A percentile compares a stretch with the other conserved stretches of the same genome.
These are phyloP conservation scores for Tachypleus tridentatus DNA, from an alignment of 1,140 invertebrate species.

Conservation along the genomic window DNA sequence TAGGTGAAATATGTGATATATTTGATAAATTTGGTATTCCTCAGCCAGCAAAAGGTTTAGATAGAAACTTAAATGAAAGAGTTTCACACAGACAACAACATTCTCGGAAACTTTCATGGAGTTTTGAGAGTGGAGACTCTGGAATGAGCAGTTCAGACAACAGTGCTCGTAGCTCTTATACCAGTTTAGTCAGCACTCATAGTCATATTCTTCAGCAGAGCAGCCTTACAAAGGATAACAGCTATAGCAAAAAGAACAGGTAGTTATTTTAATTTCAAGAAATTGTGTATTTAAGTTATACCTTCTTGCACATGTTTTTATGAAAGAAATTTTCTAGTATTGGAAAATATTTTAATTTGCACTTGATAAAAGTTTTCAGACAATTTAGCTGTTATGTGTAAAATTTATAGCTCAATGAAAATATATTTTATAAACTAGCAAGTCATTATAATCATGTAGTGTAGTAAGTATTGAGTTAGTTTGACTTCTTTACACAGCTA, in stretches of 20 bases:
- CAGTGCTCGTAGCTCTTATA: conserved; percentile 20
- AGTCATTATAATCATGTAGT: too few relatives aligned
- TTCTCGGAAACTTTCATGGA: conserved; percentile 18
- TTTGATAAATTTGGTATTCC: conserved; percentile 43
- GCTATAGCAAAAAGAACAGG: conserved; percentile 55
- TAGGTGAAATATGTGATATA: conserved; percentile 66
- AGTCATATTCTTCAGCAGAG: conserved; percentile 39
- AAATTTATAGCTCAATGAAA: too few relatives aligned
- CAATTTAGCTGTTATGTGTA: too few relatives aligned
- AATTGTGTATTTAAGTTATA: too few relatives aligned
- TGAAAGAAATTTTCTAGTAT: too few relatives aligned
- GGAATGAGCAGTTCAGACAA: conserved; percentile 18
- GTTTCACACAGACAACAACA: conserved; percentile 27
- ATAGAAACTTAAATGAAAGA: conserved; percentile 19
- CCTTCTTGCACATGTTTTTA: too few relatives aligned
- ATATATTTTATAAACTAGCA: too few relatives aligned
- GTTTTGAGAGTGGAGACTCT: conserved; percentile 17
- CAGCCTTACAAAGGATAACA: conserved; percentile 57
- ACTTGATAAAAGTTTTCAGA: too few relatives aligned
- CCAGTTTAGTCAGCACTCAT: conserved; percentile 17
- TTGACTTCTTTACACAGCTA: too few relatives aligned
- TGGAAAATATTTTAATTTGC: too few relatives aligned
- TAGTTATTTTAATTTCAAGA: too few relatives aligned
- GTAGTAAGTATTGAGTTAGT: too few relatives aligned
- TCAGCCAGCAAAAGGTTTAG: conserved; percentile 4